phyloP scores from a whole-genome alignment of 1,140 invertebrate genomes.

The Ooceraea biroi region DNA sequence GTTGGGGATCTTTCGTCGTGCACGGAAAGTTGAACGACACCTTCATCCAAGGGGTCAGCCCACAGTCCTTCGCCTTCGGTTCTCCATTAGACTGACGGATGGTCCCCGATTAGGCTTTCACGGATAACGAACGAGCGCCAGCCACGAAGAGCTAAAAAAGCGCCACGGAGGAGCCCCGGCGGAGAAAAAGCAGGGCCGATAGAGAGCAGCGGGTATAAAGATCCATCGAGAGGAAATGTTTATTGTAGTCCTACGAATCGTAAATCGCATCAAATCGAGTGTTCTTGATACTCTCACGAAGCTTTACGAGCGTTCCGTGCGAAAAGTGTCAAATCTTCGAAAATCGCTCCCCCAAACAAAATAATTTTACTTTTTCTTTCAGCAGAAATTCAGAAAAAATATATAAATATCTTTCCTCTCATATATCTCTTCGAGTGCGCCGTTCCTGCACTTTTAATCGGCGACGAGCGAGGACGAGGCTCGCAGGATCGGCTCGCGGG shows the following conservation, averaged over 20 bases:
- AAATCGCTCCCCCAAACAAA: too few relatives aligned
- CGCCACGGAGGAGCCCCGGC: constrained; percentile 20
- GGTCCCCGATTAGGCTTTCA: constrained; percentile 68
- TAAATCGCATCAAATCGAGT: constrained; percentile 13
- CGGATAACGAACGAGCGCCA: constrained; percentile 65
- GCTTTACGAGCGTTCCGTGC: not conserved
- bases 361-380: too few relatives aligned
- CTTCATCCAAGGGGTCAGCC: constrained; percentile 48
- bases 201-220: constrained; percentile 51
- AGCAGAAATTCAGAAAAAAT: too few relatives aligned
- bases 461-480: constrained; percentile 21
- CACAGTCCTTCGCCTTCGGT: constrained; percentile 54
- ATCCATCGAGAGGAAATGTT: constrained; percentile 53
- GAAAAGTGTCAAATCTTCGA: too few relatives aligned
- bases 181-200: constrained; percentile 51
- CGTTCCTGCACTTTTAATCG: not conserved
- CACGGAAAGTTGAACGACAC: constrained; percentile 56
- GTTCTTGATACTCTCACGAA: not conserved
- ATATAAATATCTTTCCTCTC: too few relatives aligned
- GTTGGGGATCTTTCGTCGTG: constrained; percentile 39
- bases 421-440: not conserved
- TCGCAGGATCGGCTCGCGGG: constrained; percentile 24
- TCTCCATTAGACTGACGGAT: constrained; percentile 77
- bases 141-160: constrained; percentile 59
- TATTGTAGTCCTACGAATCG: constrained; percentile 43